phyloP scores from a whole-genome alignment of 2,113 vertebrate genomes.

The Tauraco erythrolophus region DNA sequence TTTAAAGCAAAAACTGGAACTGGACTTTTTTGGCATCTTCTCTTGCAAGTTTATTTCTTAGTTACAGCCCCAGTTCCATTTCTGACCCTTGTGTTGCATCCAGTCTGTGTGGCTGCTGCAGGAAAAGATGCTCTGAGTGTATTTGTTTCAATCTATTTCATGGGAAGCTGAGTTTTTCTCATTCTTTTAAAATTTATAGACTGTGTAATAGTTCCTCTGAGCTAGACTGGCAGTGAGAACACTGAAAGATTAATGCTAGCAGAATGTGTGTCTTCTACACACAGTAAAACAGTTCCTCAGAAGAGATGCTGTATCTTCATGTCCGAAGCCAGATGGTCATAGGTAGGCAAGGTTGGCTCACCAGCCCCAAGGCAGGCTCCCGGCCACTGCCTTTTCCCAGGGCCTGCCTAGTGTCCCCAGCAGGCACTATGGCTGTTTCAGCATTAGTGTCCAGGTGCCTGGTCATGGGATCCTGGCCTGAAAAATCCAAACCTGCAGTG shows the following conservation, averaged over 20 bases:
- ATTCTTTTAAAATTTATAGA: slow-evolving; percentile 29
- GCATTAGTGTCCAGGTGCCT: background rate
- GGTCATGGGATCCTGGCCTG: background rate
- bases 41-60: background rate
- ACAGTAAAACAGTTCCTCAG: background rate
- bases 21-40: background rate
- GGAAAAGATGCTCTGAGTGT: background rate
- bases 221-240: background rate
- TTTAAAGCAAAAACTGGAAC: background rate
- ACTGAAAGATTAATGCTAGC: background rate
- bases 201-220: slow-evolving; percentile 40
- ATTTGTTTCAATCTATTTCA: slow-evolving; percentile 39
- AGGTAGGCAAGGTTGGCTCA: background rate
- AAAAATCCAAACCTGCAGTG: background rate
- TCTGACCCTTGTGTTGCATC: background rate
- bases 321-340: background rate
- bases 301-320: background rate
- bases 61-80: background rate
- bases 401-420: background rate
- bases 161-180: background rate
- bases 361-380: background rate
- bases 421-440: background rate
- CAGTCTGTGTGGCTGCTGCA: background rate
- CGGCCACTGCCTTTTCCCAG: background rate
- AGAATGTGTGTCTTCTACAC: background rate